phyloP scores from a whole-genome alignment of 2,888 invertebrate genomes.

The Gasteruption jaculator region DNA sequence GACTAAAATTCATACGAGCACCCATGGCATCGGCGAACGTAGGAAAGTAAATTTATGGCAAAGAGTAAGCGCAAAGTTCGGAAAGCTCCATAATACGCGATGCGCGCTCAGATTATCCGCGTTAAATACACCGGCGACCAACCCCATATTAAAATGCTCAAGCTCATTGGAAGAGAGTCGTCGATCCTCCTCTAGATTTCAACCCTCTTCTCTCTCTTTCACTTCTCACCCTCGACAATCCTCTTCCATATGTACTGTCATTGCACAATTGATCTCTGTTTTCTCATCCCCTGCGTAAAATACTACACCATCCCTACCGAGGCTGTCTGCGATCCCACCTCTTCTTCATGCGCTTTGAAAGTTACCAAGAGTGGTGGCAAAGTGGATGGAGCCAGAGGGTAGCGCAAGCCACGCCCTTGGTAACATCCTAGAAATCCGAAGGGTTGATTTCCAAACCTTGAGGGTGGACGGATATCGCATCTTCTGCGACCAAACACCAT shows the following conservation, averaged over 20 bases:
- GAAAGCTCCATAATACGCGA: constrained; percentile 31
- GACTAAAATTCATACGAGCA: background rate
- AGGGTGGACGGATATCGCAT: no score
- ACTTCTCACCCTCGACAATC: no score
- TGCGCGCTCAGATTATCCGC: constrained; percentile 30
- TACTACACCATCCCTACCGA: background rate
- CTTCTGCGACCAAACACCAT: no score
- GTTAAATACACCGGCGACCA: constrained; percentile 29
- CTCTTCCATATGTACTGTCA: no score
- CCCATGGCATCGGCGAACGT: background rate
- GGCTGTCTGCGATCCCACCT: background rate
- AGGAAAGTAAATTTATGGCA: no score
- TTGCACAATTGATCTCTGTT: no score
- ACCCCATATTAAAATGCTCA: no score
- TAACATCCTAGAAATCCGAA: no score
- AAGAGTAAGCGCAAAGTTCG: no score
- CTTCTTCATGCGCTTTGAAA: constrained; percentile 1
- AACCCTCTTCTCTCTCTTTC: constrained; percentile 5
- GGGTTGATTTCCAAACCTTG: no score
- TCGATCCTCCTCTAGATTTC: constrained; percentile 10
- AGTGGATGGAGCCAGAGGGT: constrained; percentile 25
- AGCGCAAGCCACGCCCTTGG: constrained; percentile 30
- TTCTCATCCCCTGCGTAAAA: no score
- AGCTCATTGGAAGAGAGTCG: no score
- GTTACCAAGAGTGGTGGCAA: constrained; percentile 27